Base-by-base conservation (phyloP, 2,113 vertebrate genomes). In the Oceanites oceanicus region DNA sequence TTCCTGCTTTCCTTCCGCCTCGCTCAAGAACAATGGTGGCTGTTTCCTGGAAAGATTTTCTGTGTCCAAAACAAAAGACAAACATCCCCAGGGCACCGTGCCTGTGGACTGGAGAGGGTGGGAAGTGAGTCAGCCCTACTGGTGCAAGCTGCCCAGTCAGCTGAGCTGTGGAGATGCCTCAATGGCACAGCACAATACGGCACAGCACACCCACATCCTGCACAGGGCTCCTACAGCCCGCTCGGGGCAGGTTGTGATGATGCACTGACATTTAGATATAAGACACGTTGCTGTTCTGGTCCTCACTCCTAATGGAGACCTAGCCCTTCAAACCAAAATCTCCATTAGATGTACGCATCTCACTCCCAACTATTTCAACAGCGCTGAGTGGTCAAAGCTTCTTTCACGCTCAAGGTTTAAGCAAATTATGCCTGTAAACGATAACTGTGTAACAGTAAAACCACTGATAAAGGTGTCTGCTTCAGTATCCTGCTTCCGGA, bases 21-120 rank as follows among this genome's bases (percentile, higher is more conserved):
- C 52, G 3, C 5, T 79, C 18, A 10, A 78, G 27, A 67, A 13
- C 15, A 82, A 15, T 0, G 0, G 11, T 2, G 4, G 11, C 45
- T 65, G 12, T 34, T 50, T 42, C 9, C 71, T 76, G 40, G 40
- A 65, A 72, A 76, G n/a, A 0, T 42, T 52, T 66, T 45, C 32
- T 42, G 32, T 15, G 17, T 23, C 88, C 77, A 68, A 34, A 80
- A 76, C 19, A 73, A 58, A 56, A n/a, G 32, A 23, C 1, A 0
- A 0, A 0, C 15, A 15, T 16, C 15, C 13, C 20, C 7, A 10
- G 34, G 36, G n/a, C 34, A 49, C 15, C 7, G 4, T 0, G 4
- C 2, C 20, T 38, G 40, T 9, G 49, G 30, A 15, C 50, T 70
- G 36, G 15, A 82, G 70, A 58, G 25, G 21, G 20, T 72, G 59